Percentiles rank a stretch among this genome's conserved stretches.
phyloP scores from a whole-genome alignment of 2,888 invertebrate genomes.

The Netelia inedita region DNA sequence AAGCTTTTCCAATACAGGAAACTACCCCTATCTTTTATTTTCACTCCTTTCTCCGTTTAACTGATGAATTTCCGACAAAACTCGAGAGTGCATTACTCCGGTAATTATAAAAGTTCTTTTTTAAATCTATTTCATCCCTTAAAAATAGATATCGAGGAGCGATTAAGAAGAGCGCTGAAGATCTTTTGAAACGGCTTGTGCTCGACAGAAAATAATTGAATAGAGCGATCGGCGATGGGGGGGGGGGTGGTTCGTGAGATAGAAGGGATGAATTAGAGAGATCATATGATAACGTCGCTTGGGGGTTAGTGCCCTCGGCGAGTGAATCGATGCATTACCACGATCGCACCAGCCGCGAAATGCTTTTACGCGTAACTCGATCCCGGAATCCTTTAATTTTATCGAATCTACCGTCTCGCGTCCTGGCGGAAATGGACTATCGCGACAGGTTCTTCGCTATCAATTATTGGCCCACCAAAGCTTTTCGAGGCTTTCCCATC shows the following conservation, averaged over 20 bases:
- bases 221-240: conserved; percentile 55
- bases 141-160: neutral
- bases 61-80: too few relatives aligned
- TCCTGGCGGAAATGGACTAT: conserved; percentile 50
- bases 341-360: conserved; percentile 30
- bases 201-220: conserved; percentile 36
- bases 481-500: conserved; percentile 22
- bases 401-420: conserved; percentile 40
- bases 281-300: conserved; percentile 24
- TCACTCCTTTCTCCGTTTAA: conserved; percentile 14
- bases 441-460: conserved; percentile 20
- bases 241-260: conserved; percentile 19
- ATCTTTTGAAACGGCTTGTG: neutral
- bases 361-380: conserved; percentile 62
- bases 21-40: conserved; percentile 10
- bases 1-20: too few relatives aligned
- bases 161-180: neutral
- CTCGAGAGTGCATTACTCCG: too few relatives aligned
- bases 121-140: neutral
- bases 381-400: conserved; percentile 58
- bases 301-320: conserved; percentile 44
- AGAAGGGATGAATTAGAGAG: conserved; percentile 17
- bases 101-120: too few relatives aligned
- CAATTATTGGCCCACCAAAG: conserved; percentile 40
- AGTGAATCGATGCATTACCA: too few relatives aligned